A percentile compares a stretch with the other conserved stretches of the same genome.
These are phyloP conservation scores for Pseudochaenichthys georgianus DNA, from an alignment of 2,797 vertebrate species.

Conservation along the genomic window DNA sequence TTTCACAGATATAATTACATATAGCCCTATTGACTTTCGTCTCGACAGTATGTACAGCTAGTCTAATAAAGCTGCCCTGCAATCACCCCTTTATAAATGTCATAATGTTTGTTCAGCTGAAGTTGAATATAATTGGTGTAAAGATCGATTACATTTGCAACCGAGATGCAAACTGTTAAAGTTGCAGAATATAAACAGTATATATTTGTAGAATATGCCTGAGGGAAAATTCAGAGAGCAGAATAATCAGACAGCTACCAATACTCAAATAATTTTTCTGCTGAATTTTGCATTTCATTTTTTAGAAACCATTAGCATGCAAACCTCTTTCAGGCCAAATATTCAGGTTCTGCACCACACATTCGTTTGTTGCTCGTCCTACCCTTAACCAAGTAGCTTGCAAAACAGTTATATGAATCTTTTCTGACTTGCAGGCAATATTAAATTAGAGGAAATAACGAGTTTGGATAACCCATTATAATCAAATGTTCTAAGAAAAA, in stretches of 20 bases:
- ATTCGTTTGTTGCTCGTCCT: background rate
- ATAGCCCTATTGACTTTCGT: too few relatives aligned
- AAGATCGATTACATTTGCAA: too few relatives aligned
- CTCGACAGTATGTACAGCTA: background rate
- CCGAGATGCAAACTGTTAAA: background rate
- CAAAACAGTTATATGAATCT: background rate
- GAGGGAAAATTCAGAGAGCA: slow-evolving; percentile 10
- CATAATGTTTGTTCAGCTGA: background rate
- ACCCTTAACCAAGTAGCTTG: background rate
- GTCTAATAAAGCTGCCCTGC: background rate
- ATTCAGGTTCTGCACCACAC: background rate
- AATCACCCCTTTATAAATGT: background rate
- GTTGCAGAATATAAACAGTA: slow-evolving; percentile 5
- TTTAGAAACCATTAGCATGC: slow-evolving; percentile 12
- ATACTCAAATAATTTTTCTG: slow-evolving; percentile 14
- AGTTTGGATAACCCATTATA: background rate
- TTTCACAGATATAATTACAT: too few relatives aligned
- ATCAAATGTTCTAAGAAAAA: background rate
- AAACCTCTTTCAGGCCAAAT: slow-evolving; percentile 6
- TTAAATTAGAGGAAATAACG: background rate
- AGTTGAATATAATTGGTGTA: background rate
- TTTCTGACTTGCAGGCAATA: background rate
- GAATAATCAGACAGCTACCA: slow-evolving; percentile 1
- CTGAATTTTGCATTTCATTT: slow-evolving; percentile 31
- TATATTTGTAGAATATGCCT: background rate